Base-by-base conservation (phyloP, 1,140 invertebrate genomes). In the Halesus radiatus region DNA sequence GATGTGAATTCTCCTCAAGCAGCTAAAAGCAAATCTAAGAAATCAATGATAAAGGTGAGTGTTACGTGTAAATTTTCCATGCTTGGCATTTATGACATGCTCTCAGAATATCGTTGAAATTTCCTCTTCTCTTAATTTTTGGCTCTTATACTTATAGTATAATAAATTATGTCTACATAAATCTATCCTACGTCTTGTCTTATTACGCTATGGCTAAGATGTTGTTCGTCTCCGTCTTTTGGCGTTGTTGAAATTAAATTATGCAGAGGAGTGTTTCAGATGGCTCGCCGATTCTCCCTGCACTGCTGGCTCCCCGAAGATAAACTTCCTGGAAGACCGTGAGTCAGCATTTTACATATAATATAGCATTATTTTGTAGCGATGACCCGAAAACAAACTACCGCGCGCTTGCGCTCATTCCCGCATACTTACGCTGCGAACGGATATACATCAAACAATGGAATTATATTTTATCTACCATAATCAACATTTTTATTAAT, bases 181-280 rank as follows among this genome's bases (percentile, higher is more conserved):
- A 45, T 32, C 5, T 13, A 45, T 45, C 1, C 37, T 0, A 10
- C 10, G 37, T 45, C 37, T 45, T 6, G 8, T 10, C 10, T 45
- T 45, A 13, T 45, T 10, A 45, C 10, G 37, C 37, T 45, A 13
- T 45, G 37, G 37, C 37, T 45, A 45, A 45, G 37, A 45, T 37
- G 32, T 37, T 37, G 10, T 45, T 45, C 8, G 8, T 45, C 37
- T 13, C 3, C 37, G 8, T 45, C 8, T 45, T 45, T 45, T 60
- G 20, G 58, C 20, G 26, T 22, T 75, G 29, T 75, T 75, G 72
- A 75, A 81, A 77, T 83, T 77, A 83, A 80, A 83, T 83, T 83
- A 83, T 80, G 80, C 80, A 89, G 88, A 87, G 87, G 87, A 88
- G 88, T 86, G 86, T 90, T 90, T 87, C 89, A 90, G 89, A 88